Evolutionary conservation across 2,888 invertebrate genomes (phyloP), one percentile per base, ranked within the genome.

Genomic region (Scaptomyza tumidula): DNA sequence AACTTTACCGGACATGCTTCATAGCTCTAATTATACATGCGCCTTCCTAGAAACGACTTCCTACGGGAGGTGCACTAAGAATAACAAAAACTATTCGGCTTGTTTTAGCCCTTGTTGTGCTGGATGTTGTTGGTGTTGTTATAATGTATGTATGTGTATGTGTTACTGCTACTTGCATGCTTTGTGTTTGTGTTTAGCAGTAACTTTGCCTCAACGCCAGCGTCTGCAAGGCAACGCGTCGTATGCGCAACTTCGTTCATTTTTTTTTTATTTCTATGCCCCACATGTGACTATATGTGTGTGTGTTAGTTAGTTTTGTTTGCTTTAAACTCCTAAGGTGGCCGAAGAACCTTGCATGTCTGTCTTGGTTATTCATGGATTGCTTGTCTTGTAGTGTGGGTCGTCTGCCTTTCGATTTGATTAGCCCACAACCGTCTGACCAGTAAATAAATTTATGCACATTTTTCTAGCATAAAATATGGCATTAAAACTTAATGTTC

Each of bases 11-110:
- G 85, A 85, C 88, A 85, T 85, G 86, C 85, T 88, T 88, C 85
- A 85, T 88, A 88, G 88, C 88, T 88, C 85, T 88, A 85, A 85
- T 85, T 85, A 85, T 85, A 86, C 86, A 85, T 85, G 80, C 86
- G 81, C 88, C 88, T 86, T 85, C 78, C 88, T 65, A 55, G 86
- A 67, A 83, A 54, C 69, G 55, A 75, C 85, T 84, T 87, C 84
- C 86, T 77, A 54, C 66, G 71, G 70, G 71, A 48, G 69, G 43
- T 60, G 56, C 57, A 43, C 70, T 13, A 60, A 48, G 66, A 71
- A 45, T 27, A 59, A 49, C 60, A 57, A 59, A 59, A 58, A 59
- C 60, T 41, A 27, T 60, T 58, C 46, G 48, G 58, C 48, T 53
- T 63, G 64, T 55, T 55, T 59, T 24, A 14, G 35, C 13, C 29